Conservation (phyloP, 2,797 vertebrate species). For the Platyrinchus mystaceus region DNA sequence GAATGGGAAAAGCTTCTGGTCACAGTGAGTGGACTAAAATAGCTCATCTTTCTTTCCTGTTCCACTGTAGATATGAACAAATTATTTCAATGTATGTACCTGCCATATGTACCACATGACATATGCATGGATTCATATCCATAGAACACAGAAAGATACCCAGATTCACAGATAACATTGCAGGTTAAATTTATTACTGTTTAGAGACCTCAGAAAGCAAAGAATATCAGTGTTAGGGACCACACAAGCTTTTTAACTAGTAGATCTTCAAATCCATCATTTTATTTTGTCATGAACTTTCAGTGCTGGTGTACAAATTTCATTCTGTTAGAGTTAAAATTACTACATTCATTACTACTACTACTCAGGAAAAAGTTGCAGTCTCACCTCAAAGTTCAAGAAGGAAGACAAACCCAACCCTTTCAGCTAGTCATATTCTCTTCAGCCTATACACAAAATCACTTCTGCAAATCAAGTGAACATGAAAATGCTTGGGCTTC, state of each 20-base stretch:
- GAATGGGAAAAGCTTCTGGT: not conserved
- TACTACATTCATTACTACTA: not conserved
- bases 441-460: not conserved
- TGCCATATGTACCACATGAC: not conserved
- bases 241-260: not conserved
- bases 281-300: not conserved
- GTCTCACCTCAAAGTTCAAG: not conserved
- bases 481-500: not conserved
- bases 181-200: not conserved
- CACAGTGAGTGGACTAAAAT: not conserved
- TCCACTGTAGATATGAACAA: not conserved
- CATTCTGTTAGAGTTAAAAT: not conserved
- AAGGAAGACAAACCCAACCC: not conserved
- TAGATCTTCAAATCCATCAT: not conserved
- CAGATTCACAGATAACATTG: not conserved
- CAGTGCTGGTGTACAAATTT: not conserved
- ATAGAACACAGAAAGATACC: not conserved
- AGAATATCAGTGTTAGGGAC: not conserved
- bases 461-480: not conserved
- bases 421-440: not conserved
- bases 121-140: not conserved
- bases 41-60: not conserved
- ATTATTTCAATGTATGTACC: not conserved
- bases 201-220: not conserved
- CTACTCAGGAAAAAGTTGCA: not conserved